Evolutionary conservation across 2,797 vertebrate species (phyloP).

Genomic region (Melanotaenia trifasciata): DNA sequence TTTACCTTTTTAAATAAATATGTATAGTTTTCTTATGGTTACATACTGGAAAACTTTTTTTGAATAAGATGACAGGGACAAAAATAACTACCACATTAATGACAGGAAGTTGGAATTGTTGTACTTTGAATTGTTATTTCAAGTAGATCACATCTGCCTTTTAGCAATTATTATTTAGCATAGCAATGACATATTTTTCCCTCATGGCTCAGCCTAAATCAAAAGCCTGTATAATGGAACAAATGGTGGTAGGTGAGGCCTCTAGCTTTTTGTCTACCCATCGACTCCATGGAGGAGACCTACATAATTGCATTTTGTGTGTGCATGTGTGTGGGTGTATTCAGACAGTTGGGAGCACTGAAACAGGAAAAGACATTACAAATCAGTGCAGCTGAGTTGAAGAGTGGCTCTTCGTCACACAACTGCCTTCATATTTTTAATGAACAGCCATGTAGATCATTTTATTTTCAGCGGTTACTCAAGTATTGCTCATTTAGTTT

Average conservation of each 20-base stretch:
- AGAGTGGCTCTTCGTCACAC: conserved; percentile 24
- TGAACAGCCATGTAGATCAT: conserved; percentile 26
- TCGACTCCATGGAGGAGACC: conserved; percentile 44
- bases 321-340: conserved; percentile 47
- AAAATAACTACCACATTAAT: not conserved
- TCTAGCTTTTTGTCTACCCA: conserved; percentile 30
- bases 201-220: conserved; percentile 56
- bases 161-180: conserved; percentile 46
- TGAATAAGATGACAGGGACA: too few relatives aligned
- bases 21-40: too few relatives aligned
- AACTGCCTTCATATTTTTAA: conserved; percentile 23
- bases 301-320: conserved; percentile 51
- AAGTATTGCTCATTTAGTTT: conserved; percentile 32
- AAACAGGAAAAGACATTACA: conserved; percentile 21
- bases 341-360: conserved; percentile 34
- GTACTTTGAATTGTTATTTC: conserved; percentile 27
- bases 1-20: too few relatives aligned
- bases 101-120: conserved; percentile 6
- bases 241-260: conserved; percentile 24
- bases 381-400: conserved; percentile 33
- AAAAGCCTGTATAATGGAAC: conserved; percentile 45
- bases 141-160: conserved; percentile 48
- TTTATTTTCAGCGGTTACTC: conserved; percentile 18
- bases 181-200: conserved; percentile 48
- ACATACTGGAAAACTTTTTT: too few relatives aligned